A percentile compares a stretch with the other conserved stretches of the same genome.
phyloP scores from a whole-genome alignment of 2,113 vertebrate genomes.

The Isichthys henryi region DNA sequence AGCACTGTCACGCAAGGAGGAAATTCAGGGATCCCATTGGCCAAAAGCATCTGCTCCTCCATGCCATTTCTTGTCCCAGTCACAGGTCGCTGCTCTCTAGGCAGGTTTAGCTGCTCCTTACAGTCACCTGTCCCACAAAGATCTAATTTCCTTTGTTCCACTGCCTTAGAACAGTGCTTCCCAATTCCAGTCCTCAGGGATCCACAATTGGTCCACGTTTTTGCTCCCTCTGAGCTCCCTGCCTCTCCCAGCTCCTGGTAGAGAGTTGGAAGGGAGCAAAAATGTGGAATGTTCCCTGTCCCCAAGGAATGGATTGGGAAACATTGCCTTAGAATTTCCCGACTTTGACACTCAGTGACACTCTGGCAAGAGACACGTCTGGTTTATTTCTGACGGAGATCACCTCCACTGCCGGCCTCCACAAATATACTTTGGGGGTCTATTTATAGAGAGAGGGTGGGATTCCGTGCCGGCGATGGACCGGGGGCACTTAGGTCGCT shows the following conservation, averaged over 20 bases:
- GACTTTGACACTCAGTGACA: not conserved
- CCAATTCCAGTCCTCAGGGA: not conserved
- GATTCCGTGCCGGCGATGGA: not conserved
- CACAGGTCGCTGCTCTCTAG: slow-evolving; percentile 58
- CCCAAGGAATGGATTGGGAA: not conserved
- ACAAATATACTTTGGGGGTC: not conserved
- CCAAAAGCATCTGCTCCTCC: slow-evolving; percentile 54
- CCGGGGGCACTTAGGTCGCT: slow-evolving; percentile 26
- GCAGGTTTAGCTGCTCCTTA: slow-evolving; percentile 42
- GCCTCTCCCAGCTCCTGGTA: not conserved
- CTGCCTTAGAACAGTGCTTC: slow-evolving; percentile 26
- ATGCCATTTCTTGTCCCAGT: slow-evolving; percentile 69
- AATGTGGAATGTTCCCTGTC: not conserved
- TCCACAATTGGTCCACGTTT: not conserved
- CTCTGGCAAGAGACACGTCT: slow-evolving; percentile 2
- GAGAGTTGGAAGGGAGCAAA: not conserved
- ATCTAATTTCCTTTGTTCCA: slow-evolving; percentile 39
- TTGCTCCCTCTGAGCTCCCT: not conserved
- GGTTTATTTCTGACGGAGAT: slow-evolving; percentile 8
- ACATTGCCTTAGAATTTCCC: not conserved
- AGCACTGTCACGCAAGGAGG: slow-evolving; percentile 67
- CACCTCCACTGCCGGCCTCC: not conserved
- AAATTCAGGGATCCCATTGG: slow-evolving; percentile 59
- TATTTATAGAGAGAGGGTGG: slow-evolving; percentile 8
- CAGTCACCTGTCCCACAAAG: slow-evolving; percentile 57